phyloP scores from a whole-genome alignment of 2,888 invertebrate species.

The Pandemis heparana region DNA sequence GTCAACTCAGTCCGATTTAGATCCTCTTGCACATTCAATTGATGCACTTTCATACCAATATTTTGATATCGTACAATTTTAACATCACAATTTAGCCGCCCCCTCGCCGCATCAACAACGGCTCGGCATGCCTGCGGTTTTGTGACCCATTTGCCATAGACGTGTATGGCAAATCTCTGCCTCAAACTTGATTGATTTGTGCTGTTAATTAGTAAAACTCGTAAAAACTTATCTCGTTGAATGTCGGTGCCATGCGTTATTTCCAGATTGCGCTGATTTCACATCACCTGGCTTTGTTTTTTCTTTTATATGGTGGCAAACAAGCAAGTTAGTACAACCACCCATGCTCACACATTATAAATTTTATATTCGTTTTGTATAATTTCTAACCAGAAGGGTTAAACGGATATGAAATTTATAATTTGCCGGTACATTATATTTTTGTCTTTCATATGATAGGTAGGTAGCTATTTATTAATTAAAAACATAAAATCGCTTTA shows the following conservation, averaged over 20 bases:
- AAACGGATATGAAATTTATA: too few species aligned
- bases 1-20: not conserved
- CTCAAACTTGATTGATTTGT: constrained; percentile 2
- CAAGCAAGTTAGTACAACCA: too few species aligned
- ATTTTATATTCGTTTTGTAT: too few species aligned
- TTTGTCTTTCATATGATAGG: too few species aligned
- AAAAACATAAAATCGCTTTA: not conserved
- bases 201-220: constrained; percentile 1
- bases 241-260: not conserved
- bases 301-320: too few species aligned
- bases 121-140: not conserved
- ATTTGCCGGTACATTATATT: too few species aligned
- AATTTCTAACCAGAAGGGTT: too few species aligned
- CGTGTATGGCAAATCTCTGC: not conserved
- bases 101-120: too few species aligned
- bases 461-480: too few species aligned
- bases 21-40: not conserved
- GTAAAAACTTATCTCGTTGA: not conserved
- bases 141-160: not conserved
- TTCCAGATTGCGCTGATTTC: not conserved
- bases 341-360: too few species aligned
- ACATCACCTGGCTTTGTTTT: not conserved
- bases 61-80: not conserved
- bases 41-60: not conserved
- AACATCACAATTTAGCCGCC: not conserved